Evolutionary conservation across 1,140 invertebrate genomes (phyloP).

Genomic region (Drosophila kanapiae): DNA sequence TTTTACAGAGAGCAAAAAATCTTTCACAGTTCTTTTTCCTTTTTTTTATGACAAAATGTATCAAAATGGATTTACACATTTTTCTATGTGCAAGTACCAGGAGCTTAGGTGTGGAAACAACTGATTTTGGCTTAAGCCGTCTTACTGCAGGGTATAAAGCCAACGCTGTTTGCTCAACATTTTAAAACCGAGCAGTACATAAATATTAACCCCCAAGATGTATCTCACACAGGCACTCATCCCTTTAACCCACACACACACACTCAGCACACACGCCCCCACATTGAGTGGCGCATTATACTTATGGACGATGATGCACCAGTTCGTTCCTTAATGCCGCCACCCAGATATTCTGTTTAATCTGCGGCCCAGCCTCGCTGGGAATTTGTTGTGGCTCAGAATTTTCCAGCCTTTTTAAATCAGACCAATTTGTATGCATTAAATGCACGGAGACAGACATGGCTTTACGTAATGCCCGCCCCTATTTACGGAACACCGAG

Average conservation of each 20-base stretch:
- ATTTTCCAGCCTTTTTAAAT: constrained; percentile 65
- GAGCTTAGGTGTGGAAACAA: constrained; percentile 15
- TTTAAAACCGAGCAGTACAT: constrained; percentile 36
- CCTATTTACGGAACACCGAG: constrained; percentile 24
- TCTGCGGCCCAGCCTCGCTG: constrained; percentile 48
- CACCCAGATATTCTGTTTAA: constrained; percentile 48
- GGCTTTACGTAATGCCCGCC: constrained; percentile 78
- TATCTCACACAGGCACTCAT: constrained; percentile 20
- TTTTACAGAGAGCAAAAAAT: not conserved
- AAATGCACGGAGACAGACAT: constrained; percentile 64
- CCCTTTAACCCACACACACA: constrained; percentile 2
- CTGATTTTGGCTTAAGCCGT: constrained; percentile 10
- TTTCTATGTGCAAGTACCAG: not conserved
- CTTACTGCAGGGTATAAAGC: constrained; percentile 22
- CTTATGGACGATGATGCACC: constrained; percentile 41
- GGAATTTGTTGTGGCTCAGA: constrained; percentile 53
- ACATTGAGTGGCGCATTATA: constrained; percentile 47
- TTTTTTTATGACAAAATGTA: not conserved
- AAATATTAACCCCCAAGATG: constrained; percentile 45
- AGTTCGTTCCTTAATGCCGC: constrained; percentile 40
- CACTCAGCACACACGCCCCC: not conserved
- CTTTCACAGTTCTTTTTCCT: not conserved
- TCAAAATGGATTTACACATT: not conserved
- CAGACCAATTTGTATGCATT: constrained; percentile 81
- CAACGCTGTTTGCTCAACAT: constrained; percentile 21